Evolutionary conservation across 2,797 vertebrate species (phyloP).

Genomic region (Valencia hispanica): DNA sequence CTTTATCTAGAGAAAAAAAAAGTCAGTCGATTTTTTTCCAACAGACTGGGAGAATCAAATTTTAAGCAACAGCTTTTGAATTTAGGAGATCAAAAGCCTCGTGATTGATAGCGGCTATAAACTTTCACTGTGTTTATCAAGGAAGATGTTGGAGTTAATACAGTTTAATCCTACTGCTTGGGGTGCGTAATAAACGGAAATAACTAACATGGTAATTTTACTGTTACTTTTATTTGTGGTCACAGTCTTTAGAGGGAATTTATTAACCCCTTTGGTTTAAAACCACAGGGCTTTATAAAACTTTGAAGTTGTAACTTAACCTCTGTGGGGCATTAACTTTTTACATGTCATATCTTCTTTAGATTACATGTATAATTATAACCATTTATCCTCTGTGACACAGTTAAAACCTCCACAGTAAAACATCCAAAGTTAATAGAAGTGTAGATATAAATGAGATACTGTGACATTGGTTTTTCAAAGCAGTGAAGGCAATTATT

Average conservation of each 20-base stretch:
- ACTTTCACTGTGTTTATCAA: constrained; percentile 29
- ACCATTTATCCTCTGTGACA: not conserved
- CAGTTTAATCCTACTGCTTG: constrained; percentile 9
- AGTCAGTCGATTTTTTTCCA: constrained; percentile 44
- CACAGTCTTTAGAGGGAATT: constrained; percentile 10
- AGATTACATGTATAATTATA: not conserved
- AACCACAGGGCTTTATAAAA: constrained; percentile 9
- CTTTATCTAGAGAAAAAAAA: constrained; percentile 56
- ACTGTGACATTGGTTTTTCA: not conserved
- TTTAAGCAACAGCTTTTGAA: constrained; percentile 45
- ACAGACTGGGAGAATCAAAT: constrained; percentile 31
- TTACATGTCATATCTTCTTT: not conserved
- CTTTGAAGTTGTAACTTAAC: constrained; percentile 3
- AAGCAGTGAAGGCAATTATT: not conserved
- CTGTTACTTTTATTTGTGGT: not conserved
- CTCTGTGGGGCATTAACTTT: not conserved
- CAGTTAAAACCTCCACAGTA: not conserved
- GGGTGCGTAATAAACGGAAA: not conserved
- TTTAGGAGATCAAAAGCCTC: constrained; percentile 39
- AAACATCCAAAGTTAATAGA: not conserved
- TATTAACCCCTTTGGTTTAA: not conserved
- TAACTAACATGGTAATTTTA: not conserved
- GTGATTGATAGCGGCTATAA: constrained; percentile 44
- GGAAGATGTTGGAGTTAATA: constrained; percentile 18
- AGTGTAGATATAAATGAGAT: not conserved